These are phyloP conservation scores for Sylvicola cinctus DNA, from an alignment of 2,888 invertebrate species.

Conservation along the genomic window DNA sequence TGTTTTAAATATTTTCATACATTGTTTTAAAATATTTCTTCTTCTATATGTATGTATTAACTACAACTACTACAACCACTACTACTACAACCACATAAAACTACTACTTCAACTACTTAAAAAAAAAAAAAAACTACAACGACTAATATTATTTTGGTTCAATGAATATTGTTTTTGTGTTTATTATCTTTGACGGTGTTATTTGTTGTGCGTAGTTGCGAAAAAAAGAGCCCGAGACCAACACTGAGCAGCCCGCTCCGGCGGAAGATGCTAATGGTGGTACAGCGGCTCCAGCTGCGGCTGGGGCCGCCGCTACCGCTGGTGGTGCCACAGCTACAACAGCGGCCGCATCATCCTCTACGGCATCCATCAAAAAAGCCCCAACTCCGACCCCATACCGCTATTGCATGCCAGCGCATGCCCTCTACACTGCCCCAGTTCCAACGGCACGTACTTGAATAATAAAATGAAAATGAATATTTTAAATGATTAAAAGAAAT, in stretches of 20 bases:
- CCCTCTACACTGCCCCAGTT: conserved; percentile 36
- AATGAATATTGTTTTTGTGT: conserved; percentile 1
- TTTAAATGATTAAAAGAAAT: not conserved
- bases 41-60: too few relatives aligned
- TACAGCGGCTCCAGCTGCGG: conserved; percentile 1
- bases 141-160: conserved; percentile 1
- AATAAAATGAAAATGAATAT: not conserved
- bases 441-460: conserved; percentile 32
- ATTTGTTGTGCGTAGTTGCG: conserved; percentile 14
- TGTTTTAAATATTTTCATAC: too few relatives aligned
- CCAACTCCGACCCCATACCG: conserved; percentile 21
- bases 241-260: conserved; percentile 13
- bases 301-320: conserved; percentile 2
- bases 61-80: too few relatives aligned
- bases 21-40: too few relatives aligned
- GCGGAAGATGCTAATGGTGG: conserved; percentile 6
- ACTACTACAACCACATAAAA: too few relatives aligned
- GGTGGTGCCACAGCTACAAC: conserved; percentile 5
- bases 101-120: too few relatives aligned
- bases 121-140: not conserved
- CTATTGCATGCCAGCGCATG: conserved; percentile 39
- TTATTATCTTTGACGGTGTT: conserved; percentile 1
- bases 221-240: conserved; percentile 16
- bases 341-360: conserved; percentile 6
- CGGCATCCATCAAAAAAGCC: conserved; percentile 7